Evolutionary conservation across 2,797 vertebrate species (phyloP), one percentile per base, ranked within the genome.

Genomic region (Muscicapa comitata): DNA sequence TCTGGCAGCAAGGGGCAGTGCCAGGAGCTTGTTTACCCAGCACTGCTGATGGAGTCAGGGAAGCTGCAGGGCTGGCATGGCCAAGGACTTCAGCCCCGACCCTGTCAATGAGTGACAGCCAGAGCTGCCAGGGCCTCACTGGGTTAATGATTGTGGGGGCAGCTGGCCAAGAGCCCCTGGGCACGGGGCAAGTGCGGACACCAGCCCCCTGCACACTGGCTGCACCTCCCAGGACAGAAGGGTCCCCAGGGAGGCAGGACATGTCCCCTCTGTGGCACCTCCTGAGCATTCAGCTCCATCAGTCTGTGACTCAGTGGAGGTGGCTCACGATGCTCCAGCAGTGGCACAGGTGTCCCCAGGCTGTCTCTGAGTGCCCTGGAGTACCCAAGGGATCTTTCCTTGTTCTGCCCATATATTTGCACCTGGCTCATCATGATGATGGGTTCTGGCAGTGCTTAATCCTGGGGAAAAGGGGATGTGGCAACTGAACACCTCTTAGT

Each of bases 81-180:
- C 86, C 61, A 28, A 96, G 97, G 96, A 96, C 97, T 96, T 97
- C 78, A 67, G 95, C 83, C 95, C 72, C 59, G 5, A 75, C 28
- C 85, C 90, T 89, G 94, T 97, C 95, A 98, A 98, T 98, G 86
- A 98, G 70, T 98, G 97, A 97, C 94, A 48, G 73, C 57, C 17
- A 14, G 77, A 62, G 82, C 93, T 96, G 90, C 86, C 88, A 95
- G 83, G 72, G 81, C 88, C 93, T 85, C 63, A 67, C 40, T 31
- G 11, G 65, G 93, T 98, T 97, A 98, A 98, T 97, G 90, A 98
- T 98, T 98, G 95, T 16, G 62, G 13, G 80, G 50, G 84, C 80
- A 35, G 16, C 13, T 55, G 66, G 88, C 61, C 91, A 95, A 91
- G 71, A 95, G 68, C 65, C 84, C 81, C 72, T 0, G 5, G 78